phyloP scores from a whole-genome alignment of 2,797 vertebrate genomes.

The Enteromius paludinosus region DNA sequence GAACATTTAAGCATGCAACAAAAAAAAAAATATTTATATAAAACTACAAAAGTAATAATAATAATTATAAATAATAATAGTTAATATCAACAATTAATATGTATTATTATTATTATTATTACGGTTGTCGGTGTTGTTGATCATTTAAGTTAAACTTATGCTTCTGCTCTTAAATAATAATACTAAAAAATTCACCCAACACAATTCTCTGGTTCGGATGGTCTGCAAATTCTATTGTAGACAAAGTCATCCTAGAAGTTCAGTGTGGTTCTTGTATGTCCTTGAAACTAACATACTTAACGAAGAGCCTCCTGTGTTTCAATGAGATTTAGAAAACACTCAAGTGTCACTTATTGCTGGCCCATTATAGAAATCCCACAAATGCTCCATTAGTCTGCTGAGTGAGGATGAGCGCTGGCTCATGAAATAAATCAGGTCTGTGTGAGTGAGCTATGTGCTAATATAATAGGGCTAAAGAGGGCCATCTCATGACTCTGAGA shows the following conservation, averaged over 20 bases:
- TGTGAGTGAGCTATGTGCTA: neutral
- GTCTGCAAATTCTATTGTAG: neutral
- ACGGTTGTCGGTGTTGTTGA: neutral
- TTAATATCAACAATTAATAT: neutral
- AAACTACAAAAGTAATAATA: neutral
- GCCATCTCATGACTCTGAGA: slow-evolving; percentile 1
- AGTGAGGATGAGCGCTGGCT: slow-evolving; percentile 28
- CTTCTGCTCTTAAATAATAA: neutral
- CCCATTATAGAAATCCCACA: slow-evolving; percentile 2
- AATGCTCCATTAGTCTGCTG: slow-evolving; percentile 28
- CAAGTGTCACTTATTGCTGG: slow-evolving; percentile 22
- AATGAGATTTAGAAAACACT: slow-evolving; percentile 8
- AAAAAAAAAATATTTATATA: neutral
- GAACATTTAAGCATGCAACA: neutral
- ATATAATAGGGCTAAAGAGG: slow-evolving; percentile 8
- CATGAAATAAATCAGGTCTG: slow-evolving; percentile 17
- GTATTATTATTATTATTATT: too few relatives aligned
- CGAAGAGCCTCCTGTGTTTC: neutral
- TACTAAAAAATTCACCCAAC: neutral
- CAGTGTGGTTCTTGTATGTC: neutral
- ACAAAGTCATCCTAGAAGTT: neutral
- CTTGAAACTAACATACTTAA: neutral
- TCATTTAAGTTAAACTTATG: neutral
- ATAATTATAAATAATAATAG: neutral
- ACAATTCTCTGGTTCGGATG: neutral